These are phyloP conservation scores for Enteromius unitaeniatus DNA, from an alignment of 2,797 vertebrate species.

Conservation along the genomic window DNA sequence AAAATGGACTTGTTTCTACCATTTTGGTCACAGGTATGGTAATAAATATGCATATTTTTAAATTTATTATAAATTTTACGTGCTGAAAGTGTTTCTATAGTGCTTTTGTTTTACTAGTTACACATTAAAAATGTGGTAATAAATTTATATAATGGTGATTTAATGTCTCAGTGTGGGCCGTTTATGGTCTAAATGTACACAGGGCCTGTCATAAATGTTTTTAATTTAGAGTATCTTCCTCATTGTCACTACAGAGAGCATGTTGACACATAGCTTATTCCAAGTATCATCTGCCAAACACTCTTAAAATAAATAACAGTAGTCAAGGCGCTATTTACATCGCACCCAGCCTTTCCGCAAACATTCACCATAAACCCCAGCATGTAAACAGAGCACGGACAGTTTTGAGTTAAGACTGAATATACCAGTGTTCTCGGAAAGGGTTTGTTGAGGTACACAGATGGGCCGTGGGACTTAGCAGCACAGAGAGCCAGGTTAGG, in stretches of 20 bases:
- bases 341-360: constrained; percentile 64
- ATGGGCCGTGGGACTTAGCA: constrained; percentile 13
- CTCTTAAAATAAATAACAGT: constrained; percentile 43
- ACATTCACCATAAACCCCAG: constrained; percentile 61
- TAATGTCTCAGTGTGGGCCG: background rate
- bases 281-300: constrained; percentile 30
- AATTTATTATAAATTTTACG: background rate
- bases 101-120: constrained; percentile 10
- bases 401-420: constrained; percentile 31
- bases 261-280: constrained; percentile 22
- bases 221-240: constrained; percentile 21
- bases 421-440: constrained; percentile 33
- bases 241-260: constrained; percentile 37
- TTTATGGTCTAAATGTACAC: constrained; percentile 34
- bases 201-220: constrained; percentile 1
- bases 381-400: constrained; percentile 40
- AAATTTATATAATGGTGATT: constrained; percentile 5
- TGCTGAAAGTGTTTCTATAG: constrained; percentile 4
- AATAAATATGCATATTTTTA: background rate
- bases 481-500: constrained; percentile 21
- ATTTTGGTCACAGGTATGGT: background rate
- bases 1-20: background rate
- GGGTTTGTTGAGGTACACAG: constrained; percentile 37
- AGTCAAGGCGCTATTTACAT: constrained; percentile 60
- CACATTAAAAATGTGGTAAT: constrained; percentile 1